A percentile compares a stretch with the other conserved stretches of the same genome.
These are phyloP conservation scores for Apostichopus leukothele DNA, from an alignment of 53 echinoderm and acorn worm genomes.

Conservation along the genomic window DNA sequence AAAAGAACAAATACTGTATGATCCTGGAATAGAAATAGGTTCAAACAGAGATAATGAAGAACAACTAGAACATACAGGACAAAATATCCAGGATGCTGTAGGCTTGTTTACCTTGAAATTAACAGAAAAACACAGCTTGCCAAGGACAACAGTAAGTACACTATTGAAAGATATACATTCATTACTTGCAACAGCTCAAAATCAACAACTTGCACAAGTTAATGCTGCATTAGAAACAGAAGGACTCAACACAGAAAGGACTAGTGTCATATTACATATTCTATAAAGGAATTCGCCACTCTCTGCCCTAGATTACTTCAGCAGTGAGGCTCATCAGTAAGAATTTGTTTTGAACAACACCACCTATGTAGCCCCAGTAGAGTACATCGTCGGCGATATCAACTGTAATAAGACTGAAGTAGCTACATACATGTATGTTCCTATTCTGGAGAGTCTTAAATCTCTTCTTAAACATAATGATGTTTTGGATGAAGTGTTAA, in stretches of 20 bases:
- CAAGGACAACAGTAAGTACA: conserved; percentile 3
- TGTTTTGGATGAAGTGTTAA: too few relatives aligned
- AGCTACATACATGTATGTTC: too few relatives aligned
- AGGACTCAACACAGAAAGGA: conserved; percentile 13
- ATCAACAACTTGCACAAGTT: background rate
- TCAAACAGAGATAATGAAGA: background rate
- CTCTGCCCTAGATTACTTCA: conserved; percentile 2
- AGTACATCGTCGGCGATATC: too few relatives aligned
- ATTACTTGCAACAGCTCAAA: background rate
- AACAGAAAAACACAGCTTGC: conserved; percentile 1
- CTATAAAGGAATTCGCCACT: conserved; percentile 16
- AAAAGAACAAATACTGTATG: background rate
- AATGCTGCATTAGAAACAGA: conserved; percentile 5
- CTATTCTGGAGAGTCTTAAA: too few relatives aligned
- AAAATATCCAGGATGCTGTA: conserved; percentile 1
- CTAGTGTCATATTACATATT: background rate
- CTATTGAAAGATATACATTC: conserved; percentile 12
- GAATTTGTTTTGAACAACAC: too few relatives aligned
- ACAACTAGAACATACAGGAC: background rate
- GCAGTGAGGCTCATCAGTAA: background rate
- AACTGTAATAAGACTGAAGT: too few relatives aligned
- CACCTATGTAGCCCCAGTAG: too few relatives aligned
- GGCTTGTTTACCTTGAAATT: background rate
- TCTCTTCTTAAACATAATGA: too few relatives aligned
- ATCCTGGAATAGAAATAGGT: background rate